Percentiles rank a stretch among this genome's conserved stretches.
Evolutionary conservation across 2,113 vertebrate species (phyloP).

Genomic region (Casuarius casuarius): DNA sequence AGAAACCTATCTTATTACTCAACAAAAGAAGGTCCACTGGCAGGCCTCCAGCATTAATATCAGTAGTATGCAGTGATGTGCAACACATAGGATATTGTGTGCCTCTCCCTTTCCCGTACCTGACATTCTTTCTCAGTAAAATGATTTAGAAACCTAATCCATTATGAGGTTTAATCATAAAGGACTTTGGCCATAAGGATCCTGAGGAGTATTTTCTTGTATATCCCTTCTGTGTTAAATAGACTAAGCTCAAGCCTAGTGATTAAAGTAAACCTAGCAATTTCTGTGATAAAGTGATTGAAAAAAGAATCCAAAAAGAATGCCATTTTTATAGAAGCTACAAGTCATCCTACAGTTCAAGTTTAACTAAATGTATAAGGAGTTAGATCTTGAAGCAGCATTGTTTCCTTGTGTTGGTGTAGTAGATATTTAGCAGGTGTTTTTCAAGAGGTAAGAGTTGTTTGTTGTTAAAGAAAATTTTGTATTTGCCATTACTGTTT

Average conservation of each 20-base stretch:
- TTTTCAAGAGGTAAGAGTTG: not conserved
- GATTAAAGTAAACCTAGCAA: not conserved
- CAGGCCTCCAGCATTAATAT: not conserved
- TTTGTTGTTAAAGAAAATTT: not conserved
- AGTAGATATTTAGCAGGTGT: not conserved
- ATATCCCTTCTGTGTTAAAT: not conserved
- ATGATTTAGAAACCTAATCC: not conserved
- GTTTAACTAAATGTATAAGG: not conserved
- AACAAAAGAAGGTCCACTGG: not conserved
- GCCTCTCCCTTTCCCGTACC: not conserved
- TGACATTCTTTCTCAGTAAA: not conserved
- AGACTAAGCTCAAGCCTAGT: not conserved
- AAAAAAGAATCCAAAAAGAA: not conserved
- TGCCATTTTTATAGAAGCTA: not conserved
- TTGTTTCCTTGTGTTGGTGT: not conserved
- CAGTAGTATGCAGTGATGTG: not conserved
- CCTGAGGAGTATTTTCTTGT: not conserved
- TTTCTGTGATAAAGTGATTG: not conserved
- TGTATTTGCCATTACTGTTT: not conserved
- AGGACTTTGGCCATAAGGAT: not conserved
- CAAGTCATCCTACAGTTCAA: not conserved
- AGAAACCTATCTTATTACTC: not conserved
- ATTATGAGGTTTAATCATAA: not conserved
- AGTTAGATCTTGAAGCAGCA: not conserved
- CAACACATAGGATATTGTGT: not conserved